Conservation (phyloP, 2,113 vertebrate species). For the Ptilonorhynchus violaceus region DNA sequence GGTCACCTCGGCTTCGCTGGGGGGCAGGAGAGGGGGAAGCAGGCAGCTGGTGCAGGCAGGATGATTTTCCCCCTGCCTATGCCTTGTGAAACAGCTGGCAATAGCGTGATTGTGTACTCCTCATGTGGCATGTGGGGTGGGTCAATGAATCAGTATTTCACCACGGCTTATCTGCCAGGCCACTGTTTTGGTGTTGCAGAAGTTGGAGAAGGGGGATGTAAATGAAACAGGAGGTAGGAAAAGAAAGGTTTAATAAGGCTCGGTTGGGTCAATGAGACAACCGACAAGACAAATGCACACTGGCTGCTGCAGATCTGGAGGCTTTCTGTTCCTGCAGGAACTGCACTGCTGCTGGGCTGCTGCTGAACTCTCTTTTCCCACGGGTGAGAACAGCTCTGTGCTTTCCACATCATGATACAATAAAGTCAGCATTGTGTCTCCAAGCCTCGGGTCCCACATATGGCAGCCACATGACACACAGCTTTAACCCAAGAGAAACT, state of each 20-base stretch:
- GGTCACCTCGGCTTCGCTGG: fast-evolving
- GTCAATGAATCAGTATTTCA: not conserved
- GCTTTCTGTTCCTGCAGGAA: not conserved
- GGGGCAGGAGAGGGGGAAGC: not conserved
- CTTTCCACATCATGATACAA: not conserved
- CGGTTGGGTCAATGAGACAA: not conserved
- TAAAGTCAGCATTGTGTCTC: not conserved
- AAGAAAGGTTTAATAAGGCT: not conserved
- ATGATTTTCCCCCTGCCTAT: not conserved
- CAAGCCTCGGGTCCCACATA: not conserved
- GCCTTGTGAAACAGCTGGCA: not conserved
- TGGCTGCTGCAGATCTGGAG: not conserved
- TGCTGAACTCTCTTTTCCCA: fast-evolving
- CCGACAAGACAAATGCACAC: not conserved
- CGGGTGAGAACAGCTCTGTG: not conserved
- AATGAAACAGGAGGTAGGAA: not conserved
- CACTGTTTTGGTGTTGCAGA: not conserved
- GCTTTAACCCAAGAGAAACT: not conserved
- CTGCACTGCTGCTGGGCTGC: fast-evolving
- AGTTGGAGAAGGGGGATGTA: not conserved
- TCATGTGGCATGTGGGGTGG: not conserved
- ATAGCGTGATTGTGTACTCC: not conserved
- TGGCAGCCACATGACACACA: not conserved
- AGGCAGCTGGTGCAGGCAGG: not conserved
- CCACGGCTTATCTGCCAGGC: not conserved